Percentiles rank a stretch among this genome's conserved stretches.
Evolutionary conservation across 2,113 vertebrate genomes (phyloP).

Genomic region (Panthera leo): DNA sequence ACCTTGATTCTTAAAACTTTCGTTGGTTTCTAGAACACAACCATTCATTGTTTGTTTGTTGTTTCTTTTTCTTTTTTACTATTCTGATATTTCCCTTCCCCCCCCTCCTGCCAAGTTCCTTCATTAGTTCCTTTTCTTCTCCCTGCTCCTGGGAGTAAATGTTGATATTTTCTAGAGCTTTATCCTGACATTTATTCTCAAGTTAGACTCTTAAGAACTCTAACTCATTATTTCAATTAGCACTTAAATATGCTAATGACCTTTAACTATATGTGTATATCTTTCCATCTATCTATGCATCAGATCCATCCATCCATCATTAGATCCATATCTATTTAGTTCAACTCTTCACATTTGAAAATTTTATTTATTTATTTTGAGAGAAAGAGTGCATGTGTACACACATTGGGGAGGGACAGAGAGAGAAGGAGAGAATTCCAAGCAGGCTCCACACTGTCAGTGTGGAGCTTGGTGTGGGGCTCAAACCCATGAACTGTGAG

Average conservation of each 20-base stretch:
- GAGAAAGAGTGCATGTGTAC: too few relatives aligned
- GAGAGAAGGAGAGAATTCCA: too few relatives aligned
- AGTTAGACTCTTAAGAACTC: neutral
- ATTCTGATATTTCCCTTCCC: neutral
- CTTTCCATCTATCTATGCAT: neutral
- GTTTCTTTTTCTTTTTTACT: neutral
- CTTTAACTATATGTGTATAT: neutral
- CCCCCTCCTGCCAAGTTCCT: neutral
- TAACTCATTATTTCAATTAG: neutral
- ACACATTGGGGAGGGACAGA: too few relatives aligned
- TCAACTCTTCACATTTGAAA: neutral
- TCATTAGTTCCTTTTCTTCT: neutral
- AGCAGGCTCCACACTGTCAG: too few relatives aligned
- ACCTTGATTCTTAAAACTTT: neutral
- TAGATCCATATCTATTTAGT: neutral
- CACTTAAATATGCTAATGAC: neutral
- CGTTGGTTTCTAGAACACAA: neutral
- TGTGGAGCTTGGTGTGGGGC: too few relatives aligned
- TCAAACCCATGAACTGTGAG: too few relatives aligned
- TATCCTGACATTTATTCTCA: neutral
- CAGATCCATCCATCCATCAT: neutral
- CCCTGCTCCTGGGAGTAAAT: neutral
- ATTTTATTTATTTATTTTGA: too few relatives aligned
- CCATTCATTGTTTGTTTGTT: neutral
- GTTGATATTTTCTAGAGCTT: neutral